phyloP scores from a whole-genome alignment of 2,797 vertebrate species.

The Scyliorhinus canicula region DNA sequence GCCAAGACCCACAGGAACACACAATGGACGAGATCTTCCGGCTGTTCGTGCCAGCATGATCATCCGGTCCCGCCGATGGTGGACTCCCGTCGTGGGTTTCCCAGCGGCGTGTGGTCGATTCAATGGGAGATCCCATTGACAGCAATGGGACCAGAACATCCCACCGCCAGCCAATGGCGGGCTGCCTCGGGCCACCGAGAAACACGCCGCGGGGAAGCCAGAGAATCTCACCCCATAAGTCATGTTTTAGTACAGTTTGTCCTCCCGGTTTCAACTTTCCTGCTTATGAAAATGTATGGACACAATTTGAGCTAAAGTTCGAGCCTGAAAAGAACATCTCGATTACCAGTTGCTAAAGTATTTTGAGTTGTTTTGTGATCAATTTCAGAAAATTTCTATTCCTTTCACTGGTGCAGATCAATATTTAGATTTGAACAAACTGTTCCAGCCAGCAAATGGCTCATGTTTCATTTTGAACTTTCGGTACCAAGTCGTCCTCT shows the following conservation, averaged over 20 bases:
- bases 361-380: background rate
- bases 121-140: too few species aligned
- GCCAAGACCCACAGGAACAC: background rate
- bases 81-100: too few species aligned
- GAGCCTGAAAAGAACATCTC: background rate
- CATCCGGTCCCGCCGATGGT: too few species aligned
- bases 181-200: too few species aligned
- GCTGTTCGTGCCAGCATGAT: too few species aligned
- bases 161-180: too few species aligned
- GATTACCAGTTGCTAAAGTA: background rate
- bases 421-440: background rate
- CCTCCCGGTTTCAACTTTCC: background rate
- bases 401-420: background rate
- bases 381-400: background rate
- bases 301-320: background rate
- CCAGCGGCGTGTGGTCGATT: too few species aligned
- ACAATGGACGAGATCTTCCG: background rate
- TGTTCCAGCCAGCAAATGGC: background rate
- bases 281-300: background rate
- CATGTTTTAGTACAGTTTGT: background rate
- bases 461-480: background rate
- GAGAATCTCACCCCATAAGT: background rate
- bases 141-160: too few species aligned
- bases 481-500: background rate
- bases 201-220: too few species aligned